These are phyloP conservation scores for Stomatorhinus walkeri DNA, from an alignment of 2,797 vertebrate genomes.

Conservation along the genomic window DNA sequence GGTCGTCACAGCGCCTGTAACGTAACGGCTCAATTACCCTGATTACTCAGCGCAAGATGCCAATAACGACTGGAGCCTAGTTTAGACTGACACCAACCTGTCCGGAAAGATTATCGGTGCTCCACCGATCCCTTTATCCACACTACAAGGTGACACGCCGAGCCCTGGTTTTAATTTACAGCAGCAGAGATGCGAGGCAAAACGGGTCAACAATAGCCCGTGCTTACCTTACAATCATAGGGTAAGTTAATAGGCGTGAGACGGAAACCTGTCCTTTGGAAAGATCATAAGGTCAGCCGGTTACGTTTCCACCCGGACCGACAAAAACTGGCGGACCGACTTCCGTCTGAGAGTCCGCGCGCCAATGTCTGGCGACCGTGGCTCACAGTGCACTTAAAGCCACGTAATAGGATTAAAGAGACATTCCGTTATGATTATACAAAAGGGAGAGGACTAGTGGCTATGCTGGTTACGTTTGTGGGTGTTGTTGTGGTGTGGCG, in stretches of 20 bases:
- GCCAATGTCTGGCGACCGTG: not conserved
- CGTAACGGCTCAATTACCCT: not conserved
- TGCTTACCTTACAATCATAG: conserved; percentile 41
- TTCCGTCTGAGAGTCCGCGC: conserved; percentile 32
- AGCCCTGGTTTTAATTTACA: not conserved
- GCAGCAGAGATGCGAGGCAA: not conserved
- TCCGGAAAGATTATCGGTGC: conserved; percentile 15
- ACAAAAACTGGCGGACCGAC: conserved; percentile 45
- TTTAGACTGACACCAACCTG: conserved; percentile 1
- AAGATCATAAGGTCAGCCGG: conserved; percentile 38
- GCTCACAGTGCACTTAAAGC: not conserved
- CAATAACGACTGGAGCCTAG: not conserved
- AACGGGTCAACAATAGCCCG: not conserved
- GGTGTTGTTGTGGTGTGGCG: not conserved
- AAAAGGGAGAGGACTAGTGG: not conserved
- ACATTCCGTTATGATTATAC: not conserved
- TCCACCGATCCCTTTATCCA: not conserved
- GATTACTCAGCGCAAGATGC: not conserved
- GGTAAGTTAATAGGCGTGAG: conserved; percentile 8
- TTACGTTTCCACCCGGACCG: conserved; percentile 39
- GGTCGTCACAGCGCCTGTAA: not conserved
- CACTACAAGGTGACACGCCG: not conserved
- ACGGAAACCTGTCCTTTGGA: conserved; percentile 17
- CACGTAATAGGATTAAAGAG: not conserved
- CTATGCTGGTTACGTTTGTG: not conserved